A percentile compares a stretch with the other conserved stretches of the same genome.
Conservation (phyloP, 2,797 vertebrate genomes). For the Argyrosomus regius region DNA sequence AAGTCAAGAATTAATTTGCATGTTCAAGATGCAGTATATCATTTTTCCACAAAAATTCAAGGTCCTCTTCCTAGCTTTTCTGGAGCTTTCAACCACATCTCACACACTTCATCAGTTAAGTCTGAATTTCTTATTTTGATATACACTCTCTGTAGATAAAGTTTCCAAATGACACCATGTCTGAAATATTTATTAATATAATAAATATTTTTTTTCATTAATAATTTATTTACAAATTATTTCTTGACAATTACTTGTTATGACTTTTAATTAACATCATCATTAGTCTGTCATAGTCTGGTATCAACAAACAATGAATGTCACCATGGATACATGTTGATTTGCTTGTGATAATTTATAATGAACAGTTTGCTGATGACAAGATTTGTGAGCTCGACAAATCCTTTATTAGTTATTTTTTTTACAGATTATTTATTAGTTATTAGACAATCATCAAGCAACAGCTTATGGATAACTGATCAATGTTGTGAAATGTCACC, state of each 20-base stretch:
- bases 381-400: not conserved
- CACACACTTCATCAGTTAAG: not conserved
- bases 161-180: not conserved
- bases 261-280: not conserved
- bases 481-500: not conserved
- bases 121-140: not conserved
- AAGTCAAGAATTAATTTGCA: not conserved
- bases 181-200: not conserved
- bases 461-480: not conserved
- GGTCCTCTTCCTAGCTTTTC: not conserved
- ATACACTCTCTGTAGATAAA: not conserved
- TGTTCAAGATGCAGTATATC: not conserved
- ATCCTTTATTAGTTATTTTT: not conserved
- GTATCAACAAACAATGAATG: constrained; percentile 10
- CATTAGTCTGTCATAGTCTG: not conserved
- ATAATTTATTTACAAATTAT: not conserved
- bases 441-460: not conserved
- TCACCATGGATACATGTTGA: not conserved
- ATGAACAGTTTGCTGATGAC: not conserved
- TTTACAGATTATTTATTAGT: not conserved
- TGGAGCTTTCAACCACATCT: not conserved
- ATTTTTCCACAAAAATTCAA: not conserved
- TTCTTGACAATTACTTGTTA: not conserved
- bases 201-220: not conserved
- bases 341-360: constrained; percentile 3